These are phyloP conservation scores for Candidula unifasciata DNA, from an alignment of 2,888 invertebrate species.

Conservation along the genomic window DNA sequence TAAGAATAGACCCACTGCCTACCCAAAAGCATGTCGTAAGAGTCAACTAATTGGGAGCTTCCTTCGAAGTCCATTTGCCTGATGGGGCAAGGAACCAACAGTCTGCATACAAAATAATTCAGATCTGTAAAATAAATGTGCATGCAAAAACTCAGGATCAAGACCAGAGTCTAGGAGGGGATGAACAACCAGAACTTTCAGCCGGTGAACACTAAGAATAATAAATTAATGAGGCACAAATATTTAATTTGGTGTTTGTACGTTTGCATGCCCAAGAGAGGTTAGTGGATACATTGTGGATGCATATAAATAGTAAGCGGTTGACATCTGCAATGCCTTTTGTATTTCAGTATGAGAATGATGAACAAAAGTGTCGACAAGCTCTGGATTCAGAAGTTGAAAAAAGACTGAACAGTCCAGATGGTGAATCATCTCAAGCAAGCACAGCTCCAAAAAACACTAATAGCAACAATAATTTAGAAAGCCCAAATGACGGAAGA, in stretches of 20 bases:
- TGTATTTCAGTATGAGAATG: slow-evolving; percentile 68
- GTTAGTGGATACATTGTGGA: neutral
- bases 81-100: no score
- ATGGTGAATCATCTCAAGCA: neutral
- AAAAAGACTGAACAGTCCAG: slow-evolving; percentile 49
- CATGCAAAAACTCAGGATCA: no score
- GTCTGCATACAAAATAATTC: no score
- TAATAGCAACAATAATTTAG: slow-evolving; percentile 27
- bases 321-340: slow-evolving; percentile 6
- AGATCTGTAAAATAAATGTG: no score
- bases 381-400: slow-evolving; percentile 66
- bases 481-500: slow-evolving; percentile 13
- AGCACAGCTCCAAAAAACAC: neutral
- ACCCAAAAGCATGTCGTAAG: no score
- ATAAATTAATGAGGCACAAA: neutral
- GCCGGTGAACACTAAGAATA: no score
- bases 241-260: neutral
- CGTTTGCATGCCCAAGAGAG: neutral
- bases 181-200: no score
- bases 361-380: slow-evolving; percentile 69
- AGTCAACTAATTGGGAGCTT: no score
- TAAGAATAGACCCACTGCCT: no score
- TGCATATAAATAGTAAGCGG: no score
- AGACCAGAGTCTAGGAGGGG: no score
- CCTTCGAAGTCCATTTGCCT: no score